Conservation (phyloP, 1,140 invertebrate species). For the Acyrthosiphon pisum region DNA sequence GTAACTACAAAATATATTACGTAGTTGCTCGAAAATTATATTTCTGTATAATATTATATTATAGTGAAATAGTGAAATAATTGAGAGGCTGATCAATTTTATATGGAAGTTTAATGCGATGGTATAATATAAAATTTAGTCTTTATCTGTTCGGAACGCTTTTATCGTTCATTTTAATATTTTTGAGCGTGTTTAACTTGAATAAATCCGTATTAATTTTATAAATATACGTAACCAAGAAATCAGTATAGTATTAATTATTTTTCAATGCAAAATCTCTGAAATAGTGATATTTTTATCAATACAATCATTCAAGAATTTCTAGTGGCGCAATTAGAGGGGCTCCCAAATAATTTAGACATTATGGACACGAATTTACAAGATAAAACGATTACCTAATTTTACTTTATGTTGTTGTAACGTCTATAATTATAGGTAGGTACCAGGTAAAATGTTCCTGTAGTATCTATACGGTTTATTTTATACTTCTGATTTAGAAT, state of each 20-base stretch:
- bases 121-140: neutral
- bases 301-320: neutral
- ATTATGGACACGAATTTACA: neutral
- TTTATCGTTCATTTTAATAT: neutral
- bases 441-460: too few relatives aligned
- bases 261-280: too few relatives aligned
- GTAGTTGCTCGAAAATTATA: too few relatives aligned
- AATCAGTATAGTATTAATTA: too few relatives aligned
- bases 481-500: neutral
- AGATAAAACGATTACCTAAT: neutral
- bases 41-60: too few relatives aligned
- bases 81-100: too few relatives aligned
- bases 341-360: neutral
- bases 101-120: too few relatives aligned
- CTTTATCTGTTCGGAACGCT: neutral
- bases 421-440: too few relatives aligned
- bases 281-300: neutral
- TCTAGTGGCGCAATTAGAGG: neutral
- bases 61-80: too few relatives aligned
- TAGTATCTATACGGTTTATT: neutral
- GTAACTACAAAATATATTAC: neutral
- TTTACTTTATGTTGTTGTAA: neutral
- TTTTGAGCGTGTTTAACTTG: neutral
- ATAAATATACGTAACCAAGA: neutral
- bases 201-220: too few relatives aligned